Percentiles rank a stretch among this genome's conserved stretches.
Conservation (phyloP, 2,888 invertebrate species). For the Athetis lepigone region DNA sequence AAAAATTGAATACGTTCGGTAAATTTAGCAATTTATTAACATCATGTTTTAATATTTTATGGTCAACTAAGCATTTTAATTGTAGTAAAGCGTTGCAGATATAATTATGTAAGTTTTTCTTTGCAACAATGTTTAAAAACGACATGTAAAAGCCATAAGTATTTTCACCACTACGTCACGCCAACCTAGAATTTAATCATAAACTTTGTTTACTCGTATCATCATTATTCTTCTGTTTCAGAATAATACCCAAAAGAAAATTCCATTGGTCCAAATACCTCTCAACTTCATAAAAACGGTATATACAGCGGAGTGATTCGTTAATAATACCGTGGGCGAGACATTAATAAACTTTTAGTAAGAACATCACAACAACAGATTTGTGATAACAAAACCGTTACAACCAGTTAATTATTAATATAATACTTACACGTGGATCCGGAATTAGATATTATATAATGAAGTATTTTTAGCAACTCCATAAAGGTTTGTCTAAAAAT, state of each 20-base stretch:
- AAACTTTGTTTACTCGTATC: no score
- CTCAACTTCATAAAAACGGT: not conserved
- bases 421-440: not conserved
- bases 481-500: no score
- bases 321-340: conserved; percentile 4
- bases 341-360: not conserved
- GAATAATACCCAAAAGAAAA: not conserved
- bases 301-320: not conserved
- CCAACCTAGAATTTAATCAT: no score
- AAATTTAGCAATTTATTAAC: conserved; percentile 11
- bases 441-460: conserved; percentile 5
- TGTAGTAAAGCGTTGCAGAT: no score
- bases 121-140: no score
- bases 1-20: conserved; percentile 30
- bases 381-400: not conserved
- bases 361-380: not conserved
- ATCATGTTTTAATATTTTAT: conserved; percentile 12
- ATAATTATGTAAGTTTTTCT: no score
- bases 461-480: no score
- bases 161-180: no score
- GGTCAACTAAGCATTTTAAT: not conserved
- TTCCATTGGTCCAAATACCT: not conserved
- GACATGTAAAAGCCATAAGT: no score
- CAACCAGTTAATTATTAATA: not conserved
- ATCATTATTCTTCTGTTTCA: no score